Base-by-base conservation (phyloP, 2,797 vertebrate genomes). In the Morus bassanus region DNA sequence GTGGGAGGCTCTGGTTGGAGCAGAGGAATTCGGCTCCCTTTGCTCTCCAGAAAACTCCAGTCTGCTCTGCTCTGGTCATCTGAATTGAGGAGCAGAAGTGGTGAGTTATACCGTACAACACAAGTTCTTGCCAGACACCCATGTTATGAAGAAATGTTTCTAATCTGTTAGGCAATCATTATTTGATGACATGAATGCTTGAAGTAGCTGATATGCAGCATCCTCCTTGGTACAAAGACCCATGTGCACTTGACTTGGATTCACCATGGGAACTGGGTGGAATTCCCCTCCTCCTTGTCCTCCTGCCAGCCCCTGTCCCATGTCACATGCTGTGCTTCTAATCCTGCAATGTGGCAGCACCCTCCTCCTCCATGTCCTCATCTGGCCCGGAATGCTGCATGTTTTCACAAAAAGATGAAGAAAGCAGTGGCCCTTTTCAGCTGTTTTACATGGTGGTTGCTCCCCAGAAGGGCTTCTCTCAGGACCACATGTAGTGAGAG, bases 191-290 rank as follows among this genome's bases (percentile, higher is more conserved):
- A 9, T 11, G 22, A 70, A 60, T 59, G 12, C 39, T 18, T 43
- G 60, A 51, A 85, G 13, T 18, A 63, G 43, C 68, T 80, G 73
- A 51, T 69, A 74, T 5, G 33, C 43, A 48, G n/a, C 25, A 82
- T 46, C 15, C 0, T 0, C 54, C 56, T 73, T 22, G 56, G 11
- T 23, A 22, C 0, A 0, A 91, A 84, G 51, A 48, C 39, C 57
- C 22, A 6, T 1, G 0, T 70, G 53, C 67, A 15, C 70, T 68
- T 68, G 43, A 18, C 35, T 80, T 67, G 56, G 46, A 69, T 80
- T 41, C 68, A 28, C 31, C 1, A 0, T 48, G n/a, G 50, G 35
- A 59, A 31, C 13, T 28, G 56, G 24, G 35, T 77, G 48, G 24
- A 65, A 63, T 83, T 79, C 9, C 27, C 24, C 30, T 75, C 23